phyloP scores from a whole-genome alignment of 2,113 vertebrate genomes.

The Benitochromis conjunctus region DNA sequence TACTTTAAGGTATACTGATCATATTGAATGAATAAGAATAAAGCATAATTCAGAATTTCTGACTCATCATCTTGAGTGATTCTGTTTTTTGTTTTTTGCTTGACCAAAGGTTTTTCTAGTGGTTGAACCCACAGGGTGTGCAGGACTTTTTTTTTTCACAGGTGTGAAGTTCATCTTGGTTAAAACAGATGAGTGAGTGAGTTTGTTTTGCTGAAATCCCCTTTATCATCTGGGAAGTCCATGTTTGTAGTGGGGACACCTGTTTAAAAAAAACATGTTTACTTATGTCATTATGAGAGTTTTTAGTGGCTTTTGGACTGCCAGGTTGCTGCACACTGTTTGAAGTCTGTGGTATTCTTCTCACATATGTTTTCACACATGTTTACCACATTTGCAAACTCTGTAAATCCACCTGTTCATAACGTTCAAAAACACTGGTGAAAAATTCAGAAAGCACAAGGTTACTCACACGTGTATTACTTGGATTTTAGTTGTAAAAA shows the following conservation, averaged over 20 bases:
- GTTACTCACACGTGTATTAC: background rate
- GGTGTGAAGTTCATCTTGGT: background rate
- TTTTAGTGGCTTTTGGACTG: background rate
- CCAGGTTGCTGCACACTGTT: background rate
- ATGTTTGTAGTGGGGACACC: background rate
- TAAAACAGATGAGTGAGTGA: background rate
- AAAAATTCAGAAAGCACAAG: background rate
- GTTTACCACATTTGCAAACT: background rate
- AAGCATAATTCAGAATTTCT: background rate
- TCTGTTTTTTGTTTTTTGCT: background rate
- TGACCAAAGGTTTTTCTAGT: background rate
- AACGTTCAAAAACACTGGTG: background rate
- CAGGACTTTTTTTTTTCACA: background rate
- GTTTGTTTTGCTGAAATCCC: conserved; percentile 33
- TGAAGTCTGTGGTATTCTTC: background rate
- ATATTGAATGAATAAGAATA: background rate
- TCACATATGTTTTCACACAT: background rate
- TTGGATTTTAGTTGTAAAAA: background rate
- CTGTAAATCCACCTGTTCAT: background rate
- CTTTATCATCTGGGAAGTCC: conserved; percentile 47
- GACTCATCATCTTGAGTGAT: background rate
- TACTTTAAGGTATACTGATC: background rate
- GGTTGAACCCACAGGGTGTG: background rate
- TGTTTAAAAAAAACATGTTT: conserved; percentile 10
- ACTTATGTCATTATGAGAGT: conserved; percentile 35